Base-by-base conservation (phyloP, 2,113 vertebrate genomes). In the Otocyon megalotis region DNA sequence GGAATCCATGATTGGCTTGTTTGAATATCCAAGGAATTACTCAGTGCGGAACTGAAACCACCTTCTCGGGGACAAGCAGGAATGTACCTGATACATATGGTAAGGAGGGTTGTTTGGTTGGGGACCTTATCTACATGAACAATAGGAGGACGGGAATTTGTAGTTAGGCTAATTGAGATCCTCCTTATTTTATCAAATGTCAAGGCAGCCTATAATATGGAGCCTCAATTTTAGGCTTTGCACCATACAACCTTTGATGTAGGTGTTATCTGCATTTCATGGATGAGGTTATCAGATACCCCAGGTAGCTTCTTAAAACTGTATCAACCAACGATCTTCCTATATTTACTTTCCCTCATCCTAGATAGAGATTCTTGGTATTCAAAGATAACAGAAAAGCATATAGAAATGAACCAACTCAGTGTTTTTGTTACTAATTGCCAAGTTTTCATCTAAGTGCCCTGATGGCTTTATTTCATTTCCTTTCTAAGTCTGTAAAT, bases 401-500 rank as follows among this genome's bases (percentile, higher is more conserved):
- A 88, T 60, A 17, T 37, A 50, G 67, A 88, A 85, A 30, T 8
- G 26, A 89, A 58, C 17, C 50, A 30, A 56, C 26, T 80, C 15
- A 15, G 11, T 12, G 0, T 69, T 76, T 63, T 79, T 65, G 19
- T 80, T 93, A 67, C 26, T 56, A 63, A 35, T 89, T 80, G 48
- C 53, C 15, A 11, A 48, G n/a, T 96, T 95, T 96, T 84, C 84
- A 93, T 72, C 6, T 35, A 84, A 26, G 28, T 79, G 35, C 63
- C 24, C 32, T 74, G n/a, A 76, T 76, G 50, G 79, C 71, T 92
- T 53, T 93, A 26, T 96, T 72, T 96, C 30, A 32, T 72, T 79
- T 88, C 6, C 24, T 69, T 71, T 37, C 32, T 80, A 80, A 58
- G 35, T 35, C 26, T 79, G 1, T 74, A 72, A 63, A 89, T 22